phyloP scores from a whole-genome alignment of 1,140 invertebrate species.

The Bombus turneri region DNA sequence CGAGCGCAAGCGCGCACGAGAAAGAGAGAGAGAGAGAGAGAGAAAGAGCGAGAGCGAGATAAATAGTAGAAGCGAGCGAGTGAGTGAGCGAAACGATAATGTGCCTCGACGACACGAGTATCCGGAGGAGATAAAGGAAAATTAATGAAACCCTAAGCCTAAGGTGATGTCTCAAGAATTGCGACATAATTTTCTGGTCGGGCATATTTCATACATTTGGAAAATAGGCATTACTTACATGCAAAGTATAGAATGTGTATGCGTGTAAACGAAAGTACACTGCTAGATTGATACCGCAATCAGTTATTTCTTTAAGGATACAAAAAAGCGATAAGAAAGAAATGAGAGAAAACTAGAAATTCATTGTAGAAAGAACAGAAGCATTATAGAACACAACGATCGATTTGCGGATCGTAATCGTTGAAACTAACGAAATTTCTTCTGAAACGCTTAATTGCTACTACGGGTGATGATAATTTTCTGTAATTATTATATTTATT shows the following conservation, averaged over 20 bases:
- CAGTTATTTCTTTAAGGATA: conserved; percentile 43
- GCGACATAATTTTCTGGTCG: conserved; percentile 44
- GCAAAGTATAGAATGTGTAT: conserved; percentile 93
- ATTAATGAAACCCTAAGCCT: conserved; percentile 1
- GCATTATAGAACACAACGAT: background rate
- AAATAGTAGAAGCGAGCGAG: background rate
- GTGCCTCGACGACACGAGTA: background rate
- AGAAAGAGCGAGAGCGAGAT: background rate
- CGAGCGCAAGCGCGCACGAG: too few relatives aligned
- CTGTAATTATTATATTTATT: conserved; percentile 35
- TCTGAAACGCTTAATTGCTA: conserved; percentile 13
- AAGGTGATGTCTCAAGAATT: conserved; percentile 17
- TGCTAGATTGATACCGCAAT: conserved; percentile 37
- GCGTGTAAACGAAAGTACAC: conserved; percentile 58
- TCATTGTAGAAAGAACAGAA: background rate
- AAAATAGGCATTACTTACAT: conserved; percentile 93
- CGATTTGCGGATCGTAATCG: background rate
- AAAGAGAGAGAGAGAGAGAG: background rate
- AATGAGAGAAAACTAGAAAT: background rate
- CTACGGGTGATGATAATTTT: conserved; percentile 17
- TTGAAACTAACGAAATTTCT: background rate
- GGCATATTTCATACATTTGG: conserved; percentile 79
- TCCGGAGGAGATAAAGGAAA: conserved; percentile 1
- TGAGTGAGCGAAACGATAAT: conserved; percentile 3
- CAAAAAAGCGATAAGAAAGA: conserved; percentile 9